These are phyloP conservation scores for Paraplagusia blochii DNA, from an alignment of 2,113 vertebrate genomes.

Conservation along the genomic window DNA sequence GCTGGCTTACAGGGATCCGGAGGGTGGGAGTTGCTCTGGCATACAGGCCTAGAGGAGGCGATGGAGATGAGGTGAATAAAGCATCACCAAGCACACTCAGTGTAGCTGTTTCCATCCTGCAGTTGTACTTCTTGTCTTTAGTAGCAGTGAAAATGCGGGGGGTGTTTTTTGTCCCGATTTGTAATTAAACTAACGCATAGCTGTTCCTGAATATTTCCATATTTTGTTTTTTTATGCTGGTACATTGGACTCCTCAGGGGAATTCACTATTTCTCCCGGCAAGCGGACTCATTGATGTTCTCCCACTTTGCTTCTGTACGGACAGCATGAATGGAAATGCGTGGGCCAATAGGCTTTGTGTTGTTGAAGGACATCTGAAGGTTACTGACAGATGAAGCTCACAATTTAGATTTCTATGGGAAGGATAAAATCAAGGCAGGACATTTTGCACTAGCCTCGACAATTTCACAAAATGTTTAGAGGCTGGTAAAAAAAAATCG, in stretches of 20 bases:
- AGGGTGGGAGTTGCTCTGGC: slow-evolving; percentile 14
- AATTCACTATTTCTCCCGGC: slow-evolving; percentile 43
- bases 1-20: slow-evolving; percentile 64
- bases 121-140: slow-evolving; percentile 39
- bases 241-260: slow-evolving; percentile 47
- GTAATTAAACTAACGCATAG: slow-evolving; percentile 59
- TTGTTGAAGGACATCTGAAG: slow-evolving; percentile 63
- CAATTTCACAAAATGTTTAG: background rate
- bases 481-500: too few relatives aligned
- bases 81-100: slow-evolving; percentile 24
- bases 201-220: slow-evolving; percentile 25
- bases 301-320: slow-evolving; percentile 59
- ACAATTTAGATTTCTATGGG: slow-evolving; percentile 34
- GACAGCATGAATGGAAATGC: slow-evolving; percentile 56
- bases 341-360: slow-evolving; percentile 54
- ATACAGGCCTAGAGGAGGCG: slow-evolving; percentile 44
- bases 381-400: slow-evolving; percentile 48
- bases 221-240: slow-evolving; percentile 31
- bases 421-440: slow-evolving; percentile 16
- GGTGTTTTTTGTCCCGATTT: slow-evolving; percentile 32
- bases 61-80: slow-evolving; percentile 47
- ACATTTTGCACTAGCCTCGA: background rate
- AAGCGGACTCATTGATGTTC: slow-evolving; percentile 55
- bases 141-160: slow-evolving; percentile 44
- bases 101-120: slow-evolving; percentile 14